These are phyloP conservation scores for Lagenorhynchus albirostris DNA, from an alignment of 2,113 vertebrate genomes.

Conservation along the genomic window DNA sequence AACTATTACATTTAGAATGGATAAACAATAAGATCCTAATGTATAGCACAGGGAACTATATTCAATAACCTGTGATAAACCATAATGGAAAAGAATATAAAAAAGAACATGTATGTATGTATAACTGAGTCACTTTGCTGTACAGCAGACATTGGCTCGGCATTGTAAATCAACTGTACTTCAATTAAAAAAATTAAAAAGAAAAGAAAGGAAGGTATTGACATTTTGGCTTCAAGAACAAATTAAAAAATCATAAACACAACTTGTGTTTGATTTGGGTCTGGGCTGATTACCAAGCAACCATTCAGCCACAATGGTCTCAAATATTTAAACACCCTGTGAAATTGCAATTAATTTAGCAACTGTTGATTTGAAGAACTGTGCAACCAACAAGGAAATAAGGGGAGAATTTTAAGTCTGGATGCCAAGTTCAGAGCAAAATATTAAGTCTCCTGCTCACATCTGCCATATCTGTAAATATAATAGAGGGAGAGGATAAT, in stretches of 20 bases:
- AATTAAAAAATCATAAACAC: conserved; percentile 48
- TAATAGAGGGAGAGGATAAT: background rate
- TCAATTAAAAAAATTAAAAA: too few relatives aligned
- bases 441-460: background rate
- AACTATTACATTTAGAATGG: too few relatives aligned
- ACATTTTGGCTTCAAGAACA: background rate
- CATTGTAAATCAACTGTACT: too few relatives aligned
- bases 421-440: conserved; percentile 9
- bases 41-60: too few relatives aligned
- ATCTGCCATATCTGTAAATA: background rate
- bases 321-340: conserved; percentile 23
- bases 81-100: too few relatives aligned
- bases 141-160: too few relatives aligned
- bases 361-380: background rate
- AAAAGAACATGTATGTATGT: too few relatives aligned
- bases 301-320: conserved; percentile 13
- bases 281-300: conserved; percentile 24
- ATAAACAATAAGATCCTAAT: too few relatives aligned
- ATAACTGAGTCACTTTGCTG: too few relatives aligned
- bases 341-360: conserved; percentile 40
- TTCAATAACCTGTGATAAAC: too few relatives aligned
- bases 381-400: background rate
- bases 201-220: background rate
- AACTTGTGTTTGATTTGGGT: conserved; percentile 49
- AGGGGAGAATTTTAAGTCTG: background rate